Percentiles rank a stretch among this genome's conserved stretches.
Conservation (phyloP, 2,888 invertebrate genomes). For the Perizoma flavofasciatum region DNA sequence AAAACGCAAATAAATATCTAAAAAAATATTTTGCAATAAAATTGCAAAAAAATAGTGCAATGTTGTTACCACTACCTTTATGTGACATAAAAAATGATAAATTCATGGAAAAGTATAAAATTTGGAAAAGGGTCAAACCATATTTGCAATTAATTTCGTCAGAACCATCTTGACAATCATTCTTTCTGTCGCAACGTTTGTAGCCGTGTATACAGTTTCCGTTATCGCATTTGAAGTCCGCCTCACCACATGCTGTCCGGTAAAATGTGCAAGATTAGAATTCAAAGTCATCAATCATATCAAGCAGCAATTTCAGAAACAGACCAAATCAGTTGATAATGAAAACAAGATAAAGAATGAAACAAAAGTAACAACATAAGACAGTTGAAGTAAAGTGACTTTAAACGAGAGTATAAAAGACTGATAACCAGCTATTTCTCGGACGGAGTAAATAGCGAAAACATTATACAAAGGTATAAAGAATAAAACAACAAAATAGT, state of each 20-base stretch:
- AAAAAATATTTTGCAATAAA: no score
- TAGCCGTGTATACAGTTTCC: conserved; percentile 85
- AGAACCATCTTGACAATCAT: conserved; percentile 84
- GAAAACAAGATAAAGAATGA: conserved; percentile 23
- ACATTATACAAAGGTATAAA: conserved; percentile 33
- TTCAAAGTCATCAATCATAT: conserved; percentile 21
- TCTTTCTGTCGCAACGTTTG: conserved; percentile 81
- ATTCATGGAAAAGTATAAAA: conserved; percentile 25
- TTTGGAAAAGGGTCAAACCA: conserved; percentile 71
- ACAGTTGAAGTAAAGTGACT: conserved; percentile 13
- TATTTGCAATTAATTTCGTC: conserved; percentile 83
- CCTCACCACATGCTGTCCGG: conserved; percentile 80
- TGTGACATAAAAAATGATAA: conserved; percentile 11
- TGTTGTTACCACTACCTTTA: conserved; percentile 11
- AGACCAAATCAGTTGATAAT: conserved; percentile 25
- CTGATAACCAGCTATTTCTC: conserved; percentile 9
- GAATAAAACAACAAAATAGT: conserved; percentile 25
- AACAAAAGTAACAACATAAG: conserved; percentile 17
- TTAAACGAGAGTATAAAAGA: conserved; percentile 6
- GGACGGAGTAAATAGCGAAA: conserved; percentile 20
- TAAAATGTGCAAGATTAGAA: conserved; percentile 66
- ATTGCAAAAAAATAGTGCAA: no score
- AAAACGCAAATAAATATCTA: no score
- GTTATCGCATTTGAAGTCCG: conserved; percentile 86
- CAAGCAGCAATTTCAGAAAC: conserved; percentile 22